phyloP scores from a whole-genome alignment of 2,888 invertebrate species.

The Tortricodes alternella region DNA sequence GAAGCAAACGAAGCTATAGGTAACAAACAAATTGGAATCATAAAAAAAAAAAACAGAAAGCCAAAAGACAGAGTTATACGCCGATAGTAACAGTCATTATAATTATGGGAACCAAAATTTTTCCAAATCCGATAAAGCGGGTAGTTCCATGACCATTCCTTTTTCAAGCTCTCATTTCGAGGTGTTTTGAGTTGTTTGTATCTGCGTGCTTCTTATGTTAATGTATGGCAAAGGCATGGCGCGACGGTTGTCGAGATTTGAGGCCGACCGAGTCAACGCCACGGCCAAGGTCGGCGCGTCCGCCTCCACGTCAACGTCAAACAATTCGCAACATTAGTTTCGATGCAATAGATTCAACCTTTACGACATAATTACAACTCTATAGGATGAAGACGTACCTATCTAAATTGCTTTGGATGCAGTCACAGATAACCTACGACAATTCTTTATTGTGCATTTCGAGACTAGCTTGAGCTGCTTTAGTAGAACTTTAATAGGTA shows the following conservation, averaged over 20 bases:
- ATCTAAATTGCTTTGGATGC: conserved; percentile 6
- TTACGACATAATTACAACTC: conserved; percentile 32
- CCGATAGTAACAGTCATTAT: too few species aligned
- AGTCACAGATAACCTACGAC: neutral
- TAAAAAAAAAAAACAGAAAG: too few species aligned
- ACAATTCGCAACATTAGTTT: conserved; percentile 43
- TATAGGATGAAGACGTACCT: conserved; percentile 20
- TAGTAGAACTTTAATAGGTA: too few species aligned
- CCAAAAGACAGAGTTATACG: too few species aligned
- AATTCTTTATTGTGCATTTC: neutral
- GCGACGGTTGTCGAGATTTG: conserved; percentile 62
- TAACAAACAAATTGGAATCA: too few species aligned
- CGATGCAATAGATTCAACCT: conserved; percentile 46
- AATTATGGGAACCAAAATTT: too few species aligned
- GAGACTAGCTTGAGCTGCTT: too few species aligned
- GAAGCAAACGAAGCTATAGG: too few species aligned
- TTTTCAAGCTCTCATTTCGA: too few species aligned
- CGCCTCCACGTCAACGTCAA: conserved; percentile 40
- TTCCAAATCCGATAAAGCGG: too few species aligned
- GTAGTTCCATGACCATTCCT: too few species aligned
- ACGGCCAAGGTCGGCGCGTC: conserved; percentile 69
- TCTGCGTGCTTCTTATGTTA: neutral
- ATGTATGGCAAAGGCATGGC: conserved; percentile 35
- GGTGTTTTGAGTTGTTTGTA: too few species aligned
- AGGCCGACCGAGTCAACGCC: conserved; percentile 74